phyloP scores from a whole-genome alignment of 2,113 vertebrate species.

The Lethenteron reissneri region DNA sequence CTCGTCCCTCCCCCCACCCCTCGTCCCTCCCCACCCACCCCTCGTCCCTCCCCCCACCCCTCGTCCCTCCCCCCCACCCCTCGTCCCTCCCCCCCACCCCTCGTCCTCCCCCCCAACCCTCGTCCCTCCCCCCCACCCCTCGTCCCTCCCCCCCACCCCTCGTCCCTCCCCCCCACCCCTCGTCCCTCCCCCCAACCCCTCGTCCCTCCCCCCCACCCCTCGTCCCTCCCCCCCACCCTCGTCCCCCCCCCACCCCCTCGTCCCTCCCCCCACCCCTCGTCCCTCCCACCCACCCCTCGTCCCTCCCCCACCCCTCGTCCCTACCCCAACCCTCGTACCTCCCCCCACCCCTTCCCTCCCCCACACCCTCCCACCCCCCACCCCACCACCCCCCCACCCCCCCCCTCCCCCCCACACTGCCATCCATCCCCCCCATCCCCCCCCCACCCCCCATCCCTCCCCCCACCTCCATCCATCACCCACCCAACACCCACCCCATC shows the following conservation, averaged over 20 bases:
- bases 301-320: neutral
- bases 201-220: neutral
- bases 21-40: neutral
- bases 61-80: neutral
- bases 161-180: neutral
- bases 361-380: neutral
- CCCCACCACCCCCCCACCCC: neutral
- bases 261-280: neutral
- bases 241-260: neutral
- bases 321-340: neutral
- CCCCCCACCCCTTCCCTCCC: neutral
- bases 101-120: neutral
- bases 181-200: neutral
- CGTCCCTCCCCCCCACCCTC: no score
- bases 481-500: neutral
- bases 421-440: neutral
- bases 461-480: neutral
- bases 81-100: neutral
- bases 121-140: neutral
- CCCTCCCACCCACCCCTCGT: neutral
- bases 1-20: neutral
- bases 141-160: neutral
- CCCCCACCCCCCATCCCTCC: neutral
- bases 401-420: neutral
- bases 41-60: neutral